Base-by-base conservation (phyloP, 1,140 invertebrate genomes). In the Pseudachorutes palmiensis region DNA sequence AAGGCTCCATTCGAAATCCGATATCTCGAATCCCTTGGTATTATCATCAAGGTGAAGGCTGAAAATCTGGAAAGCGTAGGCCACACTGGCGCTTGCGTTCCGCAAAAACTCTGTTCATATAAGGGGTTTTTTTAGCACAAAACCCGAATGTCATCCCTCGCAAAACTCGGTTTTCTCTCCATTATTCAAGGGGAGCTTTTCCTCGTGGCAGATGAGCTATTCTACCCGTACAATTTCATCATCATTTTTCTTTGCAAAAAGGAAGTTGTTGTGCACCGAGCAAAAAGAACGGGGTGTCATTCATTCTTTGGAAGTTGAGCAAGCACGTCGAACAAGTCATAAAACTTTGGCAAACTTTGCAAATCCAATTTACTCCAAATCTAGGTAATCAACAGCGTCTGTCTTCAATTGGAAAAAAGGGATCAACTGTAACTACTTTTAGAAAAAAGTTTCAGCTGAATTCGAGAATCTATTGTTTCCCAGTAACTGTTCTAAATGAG, bases 361-460 rank as follows among this genome's bases (percentile, higher is more conserved):
- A n/a, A n/a, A n/a, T n/a, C n/a, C n/a, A n/a, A n/a, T n/a, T n/a
- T n/a, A n/a, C n/a, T n/a, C n/a, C n/a, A n/a, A n/a, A n/a, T n/a
- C 41, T 41, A 33, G 36, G 19, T 9, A 41, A 41, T 41, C 19
- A 5, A 41, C 36, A 41, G 36, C 36, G 36, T 41, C 36, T 41
- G 5, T 41, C 36, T 41, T 41, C 36, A 41, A 19, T 36, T 36
- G 61, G 65, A 67, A 67, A 57, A 64, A 67, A 67, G n/a, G n/a
- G n/a, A n/a, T n/a, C n/a, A n/a, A n/a, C n/a, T n/a, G n/a, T n/a
- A n/a, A n/a, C n/a, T n/a, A n/a, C n/a, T n/a, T n/a, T n/a, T n/a
- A n/a, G n/a, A n/a, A n/a, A n/a, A n/a, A n/a, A n/a, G n/a, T n/a
- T n/a, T n/a, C n/a, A n/a, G n/a, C n/a, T n/a, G n/a, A n/a, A n/a